phyloP scores from a whole-genome alignment of 2,888 invertebrate genomes.

The Oligia fasciuncula region DNA sequence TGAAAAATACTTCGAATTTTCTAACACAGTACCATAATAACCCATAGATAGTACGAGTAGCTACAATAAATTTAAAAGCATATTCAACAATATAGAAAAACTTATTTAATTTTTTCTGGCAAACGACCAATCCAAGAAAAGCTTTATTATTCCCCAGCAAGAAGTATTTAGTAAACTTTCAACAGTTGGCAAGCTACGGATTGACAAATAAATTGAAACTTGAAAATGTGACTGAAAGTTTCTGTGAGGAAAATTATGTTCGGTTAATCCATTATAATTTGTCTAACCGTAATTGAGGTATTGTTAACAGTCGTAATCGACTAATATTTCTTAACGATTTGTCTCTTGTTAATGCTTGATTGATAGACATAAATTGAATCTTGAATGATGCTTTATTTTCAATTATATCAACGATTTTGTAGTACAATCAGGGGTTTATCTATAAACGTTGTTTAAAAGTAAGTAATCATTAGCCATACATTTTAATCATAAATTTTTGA shows the following conservation, averaged over 20 bases:
- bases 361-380: constrained; percentile 5
- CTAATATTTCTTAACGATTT: constrained; percentile 4
- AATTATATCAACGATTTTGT: neutral
- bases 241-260: constrained; percentile 46
- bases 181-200: constrained; percentile 60
- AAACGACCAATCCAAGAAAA: constrained; percentile 52
- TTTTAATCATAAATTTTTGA: no score
- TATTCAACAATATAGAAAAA: constrained; percentile 44
- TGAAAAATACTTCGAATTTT: neutral
- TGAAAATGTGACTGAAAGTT: constrained; percentile 46
- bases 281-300: constrained; percentile 34
- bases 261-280: constrained; percentile 43
- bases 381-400: neutral
- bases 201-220: constrained; percentile 61
- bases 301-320: constrained; percentile 13
- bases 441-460: no score
- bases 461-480: no score
- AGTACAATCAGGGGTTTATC: neutral
- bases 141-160: constrained; percentile 60
- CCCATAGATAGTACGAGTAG: constrained; percentile 28
- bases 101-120: constrained; percentile 56
- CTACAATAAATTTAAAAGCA: constrained; percentile 31
- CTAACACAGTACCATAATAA: neutral
- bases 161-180: constrained; percentile 66
- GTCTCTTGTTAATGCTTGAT: neutral